Conservation (phyloP, 2,888 invertebrate genomes). For the Eupithecia abbreviata region DNA sequence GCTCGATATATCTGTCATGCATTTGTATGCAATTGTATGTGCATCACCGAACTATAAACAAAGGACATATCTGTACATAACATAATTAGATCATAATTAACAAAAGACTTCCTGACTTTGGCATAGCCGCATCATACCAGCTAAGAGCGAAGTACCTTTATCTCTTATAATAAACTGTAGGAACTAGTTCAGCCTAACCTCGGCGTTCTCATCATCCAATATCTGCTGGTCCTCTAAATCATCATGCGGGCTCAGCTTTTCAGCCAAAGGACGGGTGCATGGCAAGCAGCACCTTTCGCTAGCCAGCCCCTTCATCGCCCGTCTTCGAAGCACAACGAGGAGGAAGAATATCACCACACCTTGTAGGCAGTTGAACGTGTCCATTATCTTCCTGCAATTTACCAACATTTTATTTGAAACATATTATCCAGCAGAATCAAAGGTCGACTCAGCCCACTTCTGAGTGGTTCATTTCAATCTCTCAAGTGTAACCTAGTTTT, state of each 20-base stretch:
- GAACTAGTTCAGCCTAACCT: constrained; percentile 71
- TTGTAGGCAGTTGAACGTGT: constrained; percentile 86
- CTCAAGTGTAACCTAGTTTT: neutral
- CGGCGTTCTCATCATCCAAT: constrained; percentile 73
- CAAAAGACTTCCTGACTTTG: neutral
- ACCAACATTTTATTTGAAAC: neutral
- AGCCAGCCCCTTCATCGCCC: constrained; percentile 81
- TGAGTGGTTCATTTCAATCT: neutral
- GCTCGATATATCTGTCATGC: neutral
- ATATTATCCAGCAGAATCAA: neutral
- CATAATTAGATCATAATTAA: neutral
- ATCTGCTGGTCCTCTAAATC: constrained; percentile 71
- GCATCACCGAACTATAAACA: neutral
- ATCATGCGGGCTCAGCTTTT: constrained; percentile 72
- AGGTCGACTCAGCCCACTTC: neutral
- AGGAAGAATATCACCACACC: constrained; percentile 86
- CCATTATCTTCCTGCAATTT: constrained; percentile 83
- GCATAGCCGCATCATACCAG: neutral
- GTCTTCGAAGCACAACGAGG: constrained; percentile 83
- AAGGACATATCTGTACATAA: neutral
- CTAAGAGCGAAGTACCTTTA: neutral
- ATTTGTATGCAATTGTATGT: neutral
- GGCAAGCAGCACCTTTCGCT: constrained; percentile 65
- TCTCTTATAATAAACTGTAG: neutral
- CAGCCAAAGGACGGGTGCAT: constrained; percentile 64